Conservation (phyloP, 2,888 invertebrate species). For the Xestoiulus laeticollis region DNA sequence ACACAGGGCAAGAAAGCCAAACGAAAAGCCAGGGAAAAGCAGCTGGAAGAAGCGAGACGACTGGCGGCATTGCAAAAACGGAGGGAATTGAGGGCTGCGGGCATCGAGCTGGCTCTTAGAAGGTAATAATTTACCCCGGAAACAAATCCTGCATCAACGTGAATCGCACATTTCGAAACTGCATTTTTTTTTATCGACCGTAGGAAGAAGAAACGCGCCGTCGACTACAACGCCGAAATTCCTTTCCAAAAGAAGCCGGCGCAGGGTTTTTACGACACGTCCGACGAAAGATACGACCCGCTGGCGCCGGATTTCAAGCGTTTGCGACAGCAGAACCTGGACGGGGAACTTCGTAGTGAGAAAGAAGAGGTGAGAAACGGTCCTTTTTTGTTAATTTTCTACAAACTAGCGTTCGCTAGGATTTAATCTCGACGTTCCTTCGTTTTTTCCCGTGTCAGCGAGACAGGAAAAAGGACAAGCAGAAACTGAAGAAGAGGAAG, state of each 20-base stretch:
- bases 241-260: slow-evolving; percentile 97
- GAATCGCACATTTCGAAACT: no score
- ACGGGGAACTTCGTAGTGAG: slow-evolving; percentile 89
- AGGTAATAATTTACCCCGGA: slow-evolving; percentile 31
- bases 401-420: neutral
- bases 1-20: slow-evolving; percentile 79
- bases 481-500: slow-evolving; percentile 92
- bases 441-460: slow-evolving; percentile 67
- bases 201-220: slow-evolving; percentile 76
- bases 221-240: slow-evolving; percentile 97
- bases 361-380: slow-evolving; percentile 78
- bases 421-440: slow-evolving; percentile 3
- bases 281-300: slow-evolving; percentile 86
- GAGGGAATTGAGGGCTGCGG: slow-evolving; percentile 96
- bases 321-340: slow-evolving; percentile 89
- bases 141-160: no score
- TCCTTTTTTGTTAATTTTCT: neutral
- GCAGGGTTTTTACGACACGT: slow-evolving; percentile 93
- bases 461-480: slow-evolving; percentile 93
- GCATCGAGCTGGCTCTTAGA: slow-evolving; percentile 72
- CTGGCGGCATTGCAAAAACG: slow-evolving; percentile 97
- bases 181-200: slow-evolving; percentile 55
- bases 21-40: slow-evolving; percentile 90
- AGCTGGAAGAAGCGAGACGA: slow-evolving; percentile 95
- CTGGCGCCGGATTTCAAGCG: slow-evolving; percentile 89